Conservation (phyloP, 2,888 invertebrate species). For the Allophyes oxyacanthae region DNA sequence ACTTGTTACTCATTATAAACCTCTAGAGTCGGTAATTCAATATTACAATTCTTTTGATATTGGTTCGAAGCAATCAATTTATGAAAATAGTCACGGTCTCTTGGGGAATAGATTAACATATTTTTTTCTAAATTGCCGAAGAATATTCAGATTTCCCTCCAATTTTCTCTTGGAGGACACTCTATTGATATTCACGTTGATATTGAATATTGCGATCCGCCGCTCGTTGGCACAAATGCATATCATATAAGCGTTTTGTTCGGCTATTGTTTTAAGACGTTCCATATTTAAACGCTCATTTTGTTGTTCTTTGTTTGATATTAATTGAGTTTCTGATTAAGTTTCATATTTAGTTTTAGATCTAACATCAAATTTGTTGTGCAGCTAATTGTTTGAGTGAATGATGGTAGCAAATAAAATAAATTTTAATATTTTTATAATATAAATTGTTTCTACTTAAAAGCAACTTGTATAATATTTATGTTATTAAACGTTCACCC, state of each 20-base stretch:
- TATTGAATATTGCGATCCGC: slow-evolving; percentile 81
- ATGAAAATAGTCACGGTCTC: slow-evolving; percentile 80
- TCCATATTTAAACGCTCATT: slow-evolving; percentile 28
- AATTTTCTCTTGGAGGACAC: slow-evolving; percentile 81
- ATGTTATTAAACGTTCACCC: too few relatives aligned
- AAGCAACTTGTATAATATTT: too few relatives aligned
- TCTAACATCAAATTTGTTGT: slow-evolving; percentile 22
- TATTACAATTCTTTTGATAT: slow-evolving; percentile 80
- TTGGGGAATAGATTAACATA: slow-evolving; percentile 82
- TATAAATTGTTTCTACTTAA: not conserved
- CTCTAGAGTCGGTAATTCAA: slow-evolving; percentile 68
- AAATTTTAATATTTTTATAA: too few relatives aligned
- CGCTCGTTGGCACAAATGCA: slow-evolving; percentile 67
- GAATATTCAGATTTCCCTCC: slow-evolving; percentile 85
- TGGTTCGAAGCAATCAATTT: slow-evolving; percentile 81
- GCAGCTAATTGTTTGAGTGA: slow-evolving; percentile 5
- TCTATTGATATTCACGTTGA: slow-evolving; percentile 81
- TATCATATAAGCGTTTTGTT: slow-evolving; percentile 69
- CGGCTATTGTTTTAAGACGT: slow-evolving; percentile 62
- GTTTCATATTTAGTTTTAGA: slow-evolving; percentile 30
- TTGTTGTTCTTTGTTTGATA: slow-evolving; percentile 52
- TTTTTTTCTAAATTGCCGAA: slow-evolving; percentile 79
- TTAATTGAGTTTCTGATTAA: slow-evolving; percentile 44
- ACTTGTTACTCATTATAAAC: slow-evolving; percentile 51
- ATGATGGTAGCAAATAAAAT: slow-evolving; percentile 1